Percentiles rank a stretch among this genome's conserved stretches.
Conservation (phyloP, 2,888 invertebrate genomes). For the Parascotia fuliginaria region DNA sequence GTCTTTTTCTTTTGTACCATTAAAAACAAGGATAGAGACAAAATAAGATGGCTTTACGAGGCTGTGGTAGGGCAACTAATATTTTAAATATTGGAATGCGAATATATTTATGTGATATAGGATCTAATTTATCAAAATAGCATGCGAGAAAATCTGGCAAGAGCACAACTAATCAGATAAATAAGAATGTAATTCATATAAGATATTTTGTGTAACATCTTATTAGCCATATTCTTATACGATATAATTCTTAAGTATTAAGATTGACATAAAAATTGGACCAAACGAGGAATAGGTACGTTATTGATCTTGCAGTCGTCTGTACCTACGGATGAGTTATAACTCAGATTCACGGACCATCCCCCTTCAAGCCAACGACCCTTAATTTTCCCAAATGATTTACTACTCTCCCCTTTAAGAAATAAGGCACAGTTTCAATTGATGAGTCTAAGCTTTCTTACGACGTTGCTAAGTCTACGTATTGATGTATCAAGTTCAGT, state of each 20-base stretch:
- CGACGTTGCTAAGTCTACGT: slow-evolving; percentile 76
- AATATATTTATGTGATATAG: no score
- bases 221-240: no score
- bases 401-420: slow-evolving; percentile 45
- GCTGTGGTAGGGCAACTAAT: no score
- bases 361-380: slow-evolving; percentile 65
- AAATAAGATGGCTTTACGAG: no score
- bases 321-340: slow-evolving; percentile 80
- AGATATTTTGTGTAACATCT: no score
- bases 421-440: slow-evolving; percentile 66
- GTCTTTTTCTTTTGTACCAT: no score
- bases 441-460: slow-evolving; percentile 64
- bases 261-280: slow-evolving; percentile 19
- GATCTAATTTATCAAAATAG: no score
- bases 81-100: no score
- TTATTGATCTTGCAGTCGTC: slow-evolving; percentile 70
- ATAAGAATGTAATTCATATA: no score
- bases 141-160: no score
- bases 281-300: slow-evolving; percentile 68
- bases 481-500: slow-evolving; percentile 65
- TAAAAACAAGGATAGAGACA: no score
- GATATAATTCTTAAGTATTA: not conserved
- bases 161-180: no score
- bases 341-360: slow-evolving; percentile 64
- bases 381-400: slow-evolving; percentile 45